These are phyloP conservation scores for Ceramica pisi DNA, from an alignment of 2,888 invertebrate genomes.

Conservation along the genomic window DNA sequence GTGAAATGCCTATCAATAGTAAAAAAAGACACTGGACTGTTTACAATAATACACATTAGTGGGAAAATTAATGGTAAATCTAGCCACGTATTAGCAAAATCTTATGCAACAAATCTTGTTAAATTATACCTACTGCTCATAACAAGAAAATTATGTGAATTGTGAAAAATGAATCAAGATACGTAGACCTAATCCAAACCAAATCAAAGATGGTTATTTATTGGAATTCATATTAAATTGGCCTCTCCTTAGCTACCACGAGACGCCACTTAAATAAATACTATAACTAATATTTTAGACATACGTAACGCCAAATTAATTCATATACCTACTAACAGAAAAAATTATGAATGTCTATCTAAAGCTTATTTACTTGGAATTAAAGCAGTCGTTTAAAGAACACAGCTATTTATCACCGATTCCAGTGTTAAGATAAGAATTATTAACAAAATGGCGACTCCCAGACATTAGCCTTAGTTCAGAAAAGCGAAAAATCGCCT, in stretches of 20 bases:
- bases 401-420: constrained; percentile 47
- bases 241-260: constrained; percentile 22
- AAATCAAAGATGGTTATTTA: constrained; percentile 35
- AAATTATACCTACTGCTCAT: not conserved
- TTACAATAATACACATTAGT: not conserved
- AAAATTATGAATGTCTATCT: constrained; percentile 42
- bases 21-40: not conserved
- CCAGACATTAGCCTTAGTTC: constrained; percentile 45
- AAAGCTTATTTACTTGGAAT: constrained; percentile 46
- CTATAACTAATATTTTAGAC: constrained; percentile 28
- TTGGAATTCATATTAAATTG: constrained; percentile 40
- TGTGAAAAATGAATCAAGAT: not conserved
- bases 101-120: not conserved
- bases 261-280: constrained; percentile 28
- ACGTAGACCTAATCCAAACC: not conserved
- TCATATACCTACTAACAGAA: constrained; percentile 12
- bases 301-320: constrained; percentile 34
- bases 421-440: constrained; percentile 49
- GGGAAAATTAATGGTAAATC: not conserved
- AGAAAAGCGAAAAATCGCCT: constrained; percentile 36
- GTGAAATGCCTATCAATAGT: too few species aligned
- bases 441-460: constrained; percentile 49
- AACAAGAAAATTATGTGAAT: not conserved
- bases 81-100: not conserved
- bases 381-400: constrained; percentile 46